Evolutionary conservation across 2,888 invertebrate species (phyloP), one percentile per base, ranked within the genome.

Genomic region (Thymelicus lineola): DNA sequence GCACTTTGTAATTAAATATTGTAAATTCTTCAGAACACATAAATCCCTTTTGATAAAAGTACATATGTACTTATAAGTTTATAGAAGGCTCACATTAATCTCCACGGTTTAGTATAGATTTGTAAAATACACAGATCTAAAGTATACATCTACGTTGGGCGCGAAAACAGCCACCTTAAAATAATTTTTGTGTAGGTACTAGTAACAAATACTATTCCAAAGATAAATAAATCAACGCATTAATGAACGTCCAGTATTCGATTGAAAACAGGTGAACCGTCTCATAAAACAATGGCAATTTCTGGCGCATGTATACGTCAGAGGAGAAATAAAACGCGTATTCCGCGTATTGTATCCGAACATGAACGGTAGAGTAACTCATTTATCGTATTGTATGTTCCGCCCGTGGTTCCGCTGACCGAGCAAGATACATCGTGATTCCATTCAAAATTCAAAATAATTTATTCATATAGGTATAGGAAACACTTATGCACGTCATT

Each of bases 331-430:
- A 55, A 64, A 69, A 73, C 68, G 71, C 70, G 70, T 71, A 75
- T 75, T 74, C 76, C 74, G 73, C 72, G 68, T 64, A 70, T 66
- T 50, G 72, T 65, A 72, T 17, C 3, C 28, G 75, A 86, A 85
- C 89, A 89, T 86, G 81, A 48, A 48, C 50, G 50, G 50, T 88
- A 86, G 83, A 82, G 77, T 84, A 84, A 86, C 82, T 88, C 87
- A 86, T 81, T n/a, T 79, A 77, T 83, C 81, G 28, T 28, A 28
- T 28, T 5, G 28, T 79, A 78, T 83, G 89, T 89, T 90, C n/a
- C n/a, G n/a, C n/a, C n/a, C n/a, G n/a, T n/a, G n/a, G n/a, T n/a
- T n/a, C 87, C 89, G 77, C 82, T 89, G 88, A 79, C 74, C 83
- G 86, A 80, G 76, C 85, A 84, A 86, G 86, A 79, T 78, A 28